These are phyloP conservation scores for Salvelinus fontinalis DNA, from an alignment of 2,113 vertebrate genomes.

Conservation along the genomic window DNA sequence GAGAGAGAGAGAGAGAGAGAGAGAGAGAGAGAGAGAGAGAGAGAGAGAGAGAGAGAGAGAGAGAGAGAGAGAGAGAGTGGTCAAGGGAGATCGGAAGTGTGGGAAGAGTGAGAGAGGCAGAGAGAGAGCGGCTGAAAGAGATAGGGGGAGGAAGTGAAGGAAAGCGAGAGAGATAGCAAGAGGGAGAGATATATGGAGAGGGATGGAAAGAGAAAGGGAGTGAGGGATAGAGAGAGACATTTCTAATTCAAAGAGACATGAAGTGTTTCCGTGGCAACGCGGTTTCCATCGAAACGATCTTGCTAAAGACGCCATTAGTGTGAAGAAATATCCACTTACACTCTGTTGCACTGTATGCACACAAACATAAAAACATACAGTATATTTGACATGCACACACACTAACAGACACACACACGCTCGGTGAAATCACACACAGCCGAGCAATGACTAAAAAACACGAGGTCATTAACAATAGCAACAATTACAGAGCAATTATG, in stretches of 20 bases:
- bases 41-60: conserved; percentile 2
- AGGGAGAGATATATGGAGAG: conserved; percentile 31
- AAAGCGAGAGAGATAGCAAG: conserved; percentile 42
- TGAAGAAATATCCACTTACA: conserved; percentile 72
- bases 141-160: conserved; percentile 44
- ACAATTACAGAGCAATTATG: conserved; percentile 44
- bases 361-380: conserved; percentile 45
- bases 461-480: conserved; percentile 42
- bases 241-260: conserved; percentile 81
- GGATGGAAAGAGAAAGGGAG: conserved; percentile 27
- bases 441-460: conserved; percentile 37
- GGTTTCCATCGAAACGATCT: conserved; percentile 76
- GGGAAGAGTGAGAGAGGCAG: conserved; percentile 1
- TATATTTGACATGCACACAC: neutral
- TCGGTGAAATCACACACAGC: neutral
- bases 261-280: conserved; percentile 82
- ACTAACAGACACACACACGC: conserved; percentile 1
- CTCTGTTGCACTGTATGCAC: conserved; percentile 51
- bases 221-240: conserved; percentile 68
- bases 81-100: neutral
- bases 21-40: conserved; percentile 4
- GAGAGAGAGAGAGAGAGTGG: conserved; percentile 34
- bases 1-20: conserved; percentile 36
- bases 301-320: conserved; percentile 79
- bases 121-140: conserved; percentile 1